Conservation (phyloP, 1,140 invertebrate genomes). For the Lepidostoma basale region DNA sequence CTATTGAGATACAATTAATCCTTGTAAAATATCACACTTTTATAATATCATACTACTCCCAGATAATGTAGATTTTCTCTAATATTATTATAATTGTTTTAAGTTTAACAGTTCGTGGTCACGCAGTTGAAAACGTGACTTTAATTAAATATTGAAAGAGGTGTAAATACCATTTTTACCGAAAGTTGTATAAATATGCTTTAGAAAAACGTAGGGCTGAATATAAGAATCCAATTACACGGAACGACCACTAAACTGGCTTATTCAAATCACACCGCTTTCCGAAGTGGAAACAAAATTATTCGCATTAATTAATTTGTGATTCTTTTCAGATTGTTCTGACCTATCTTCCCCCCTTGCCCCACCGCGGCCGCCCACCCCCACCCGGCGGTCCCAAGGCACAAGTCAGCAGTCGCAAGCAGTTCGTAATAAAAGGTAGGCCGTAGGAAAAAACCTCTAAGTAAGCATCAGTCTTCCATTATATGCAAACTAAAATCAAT, state of each 20-base stretch:
- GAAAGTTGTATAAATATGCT: too few species aligned
- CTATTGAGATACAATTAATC: too few species aligned
- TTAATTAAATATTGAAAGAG: too few species aligned
- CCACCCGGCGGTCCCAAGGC: slow-evolving; percentile 14
- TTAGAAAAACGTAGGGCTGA: too few species aligned
- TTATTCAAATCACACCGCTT: slow-evolving; percentile 1
- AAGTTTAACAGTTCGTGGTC: too few species aligned
- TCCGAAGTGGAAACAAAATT: slow-evolving; percentile 1
- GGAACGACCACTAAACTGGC: background rate
- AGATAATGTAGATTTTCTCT: too few species aligned
- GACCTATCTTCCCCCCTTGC: background rate
- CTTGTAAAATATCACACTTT: too few species aligned
- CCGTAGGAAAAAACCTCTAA: slow-evolving; percentile 43
- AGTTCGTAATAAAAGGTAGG: slow-evolving; percentile 41
- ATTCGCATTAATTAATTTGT: slow-evolving; percentile 38
- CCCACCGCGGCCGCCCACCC: background rate
- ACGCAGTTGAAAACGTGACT: too few species aligned
- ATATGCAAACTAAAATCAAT: slow-evolving; percentile 47
- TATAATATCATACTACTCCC: too few species aligned
- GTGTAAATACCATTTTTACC: too few species aligned
- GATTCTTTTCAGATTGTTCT: slow-evolving; percentile 27
- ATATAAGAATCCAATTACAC: too few species aligned
- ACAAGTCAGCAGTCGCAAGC: slow-evolving; percentile 43
- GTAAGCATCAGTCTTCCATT: slow-evolving; percentile 45
- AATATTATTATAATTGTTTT: too few species aligned